Conservation (phyloP, 2,113 vertebrate genomes). For the Catharus bicknelli region DNA sequence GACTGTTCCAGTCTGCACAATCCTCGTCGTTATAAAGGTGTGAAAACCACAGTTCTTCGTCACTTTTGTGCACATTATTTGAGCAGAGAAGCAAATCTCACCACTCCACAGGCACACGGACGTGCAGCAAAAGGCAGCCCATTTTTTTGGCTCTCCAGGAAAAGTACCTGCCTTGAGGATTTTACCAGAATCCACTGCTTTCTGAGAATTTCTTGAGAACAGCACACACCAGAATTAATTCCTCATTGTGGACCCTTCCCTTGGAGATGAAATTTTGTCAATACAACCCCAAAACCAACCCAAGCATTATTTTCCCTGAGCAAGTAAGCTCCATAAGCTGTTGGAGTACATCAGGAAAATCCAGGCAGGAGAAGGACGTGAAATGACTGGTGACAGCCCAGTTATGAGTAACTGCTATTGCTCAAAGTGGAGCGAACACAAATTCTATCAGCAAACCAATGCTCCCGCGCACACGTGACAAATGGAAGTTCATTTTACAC, state of each 20-base stretch:
- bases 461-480: background rate
- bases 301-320: background rate
- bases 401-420: background rate
- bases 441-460: background rate
- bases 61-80: accelerated
- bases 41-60: background rate
- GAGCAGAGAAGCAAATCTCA: background rate
- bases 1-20: background rate
- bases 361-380: background rate
- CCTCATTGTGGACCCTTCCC: background rate
- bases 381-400: background rate
- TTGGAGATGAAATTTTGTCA: background rate
- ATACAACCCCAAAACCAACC: background rate
- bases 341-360: background rate
- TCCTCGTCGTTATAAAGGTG: background rate
- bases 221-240: background rate
- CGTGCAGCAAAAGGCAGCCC: background rate
- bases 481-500: background rate
- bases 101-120: background rate
- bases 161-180: background rate
- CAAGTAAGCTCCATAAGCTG: background rate
- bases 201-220: background rate
- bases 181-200: background rate
- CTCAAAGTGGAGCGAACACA: background rate
- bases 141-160: background rate